A percentile compares a stretch with the other conserved stretches of the same genome.
These are phyloP conservation scores for Synanceia verrucosa DNA, from an alignment of 2,797 vertebrate genomes.

Conservation along the genomic window DNA sequence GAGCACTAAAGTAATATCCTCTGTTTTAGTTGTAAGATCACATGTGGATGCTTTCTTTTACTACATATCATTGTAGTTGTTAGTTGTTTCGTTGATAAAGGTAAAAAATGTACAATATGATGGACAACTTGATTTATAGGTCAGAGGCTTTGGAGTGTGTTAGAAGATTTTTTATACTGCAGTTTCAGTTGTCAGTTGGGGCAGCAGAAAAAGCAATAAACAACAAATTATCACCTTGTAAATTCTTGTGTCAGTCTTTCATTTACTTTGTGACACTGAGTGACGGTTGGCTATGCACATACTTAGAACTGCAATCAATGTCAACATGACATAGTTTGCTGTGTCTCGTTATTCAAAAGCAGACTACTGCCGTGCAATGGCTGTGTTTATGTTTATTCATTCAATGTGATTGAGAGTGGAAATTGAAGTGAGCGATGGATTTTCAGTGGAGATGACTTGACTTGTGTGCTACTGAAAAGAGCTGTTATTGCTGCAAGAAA, in stretches of 20 bases:
- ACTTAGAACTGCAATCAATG: background rate
- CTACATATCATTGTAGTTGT: background rate
- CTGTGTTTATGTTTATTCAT: background rate
- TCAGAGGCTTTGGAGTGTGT: conserved; percentile 8
- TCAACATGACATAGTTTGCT: background rate
- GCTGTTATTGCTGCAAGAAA: background rate
- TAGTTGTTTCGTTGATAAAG: conserved; percentile 3
- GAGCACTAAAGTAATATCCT: background rate
- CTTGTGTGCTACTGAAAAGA: background rate
- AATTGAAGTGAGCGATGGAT: background rate
- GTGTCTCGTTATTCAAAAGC: background rate
- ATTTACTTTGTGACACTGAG: background rate
- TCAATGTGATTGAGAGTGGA: background rate
- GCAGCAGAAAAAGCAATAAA: conserved; percentile 3
- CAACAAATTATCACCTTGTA: background rate
- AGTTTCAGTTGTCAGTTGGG: background rate
- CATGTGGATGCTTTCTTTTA: background rate
- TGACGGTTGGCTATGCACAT: background rate
- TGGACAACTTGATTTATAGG: conserved; percentile 12
- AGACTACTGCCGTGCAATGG: background rate
- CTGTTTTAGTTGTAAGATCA: background rate
- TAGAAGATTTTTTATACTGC: background rate
- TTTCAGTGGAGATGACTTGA: background rate
- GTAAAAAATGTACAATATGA: conserved; percentile 22
- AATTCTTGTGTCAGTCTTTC: background rate